phyloP scores from a whole-genome alignment of 64 coral and sea anemone genomes.

The Pachyseris speciosa region DNA sequence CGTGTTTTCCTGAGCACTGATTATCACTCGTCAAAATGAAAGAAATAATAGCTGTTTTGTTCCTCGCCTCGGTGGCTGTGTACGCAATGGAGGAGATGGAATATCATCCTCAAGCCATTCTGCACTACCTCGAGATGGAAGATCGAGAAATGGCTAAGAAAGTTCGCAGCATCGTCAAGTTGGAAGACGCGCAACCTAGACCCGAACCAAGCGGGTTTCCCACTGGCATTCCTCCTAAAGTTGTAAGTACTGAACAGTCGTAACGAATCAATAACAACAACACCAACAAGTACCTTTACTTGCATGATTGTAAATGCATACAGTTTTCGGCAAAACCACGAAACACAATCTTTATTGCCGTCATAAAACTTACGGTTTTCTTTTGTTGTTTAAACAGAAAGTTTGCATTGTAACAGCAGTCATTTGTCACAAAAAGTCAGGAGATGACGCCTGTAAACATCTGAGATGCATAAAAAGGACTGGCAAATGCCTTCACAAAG shows the following conservation, averaged over 20 bases:
- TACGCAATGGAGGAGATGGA: background rate
- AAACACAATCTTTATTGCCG: background rate
- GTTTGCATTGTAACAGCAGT: background rate
- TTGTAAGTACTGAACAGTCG: background rate
- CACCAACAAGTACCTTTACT: no score
- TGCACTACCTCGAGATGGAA: constrained; percentile 37
- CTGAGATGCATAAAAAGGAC: background rate
- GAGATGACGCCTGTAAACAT: constrained; percentile 14
- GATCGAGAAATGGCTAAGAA: constrained; percentile 13
- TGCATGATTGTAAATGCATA: no score
- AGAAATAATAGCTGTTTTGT: background rate
- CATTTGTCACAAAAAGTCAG: background rate
- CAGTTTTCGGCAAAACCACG: no score
- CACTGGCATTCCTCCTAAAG: background rate
- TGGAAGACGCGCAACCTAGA: background rate
- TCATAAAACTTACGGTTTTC: background rate
- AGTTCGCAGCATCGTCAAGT: constrained; percentile 5
- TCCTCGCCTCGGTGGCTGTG: background rate
- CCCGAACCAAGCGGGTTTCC: background rate
- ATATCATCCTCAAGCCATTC: constrained; percentile 6
- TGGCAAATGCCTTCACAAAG: background rate
- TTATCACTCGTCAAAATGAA: background rate
- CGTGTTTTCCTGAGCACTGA: background rate
- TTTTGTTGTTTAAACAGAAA: background rate
- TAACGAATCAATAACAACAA: no score